Conservation (phyloP, 2,797 vertebrate species). For the Hemibagrus guttatus region DNA sequence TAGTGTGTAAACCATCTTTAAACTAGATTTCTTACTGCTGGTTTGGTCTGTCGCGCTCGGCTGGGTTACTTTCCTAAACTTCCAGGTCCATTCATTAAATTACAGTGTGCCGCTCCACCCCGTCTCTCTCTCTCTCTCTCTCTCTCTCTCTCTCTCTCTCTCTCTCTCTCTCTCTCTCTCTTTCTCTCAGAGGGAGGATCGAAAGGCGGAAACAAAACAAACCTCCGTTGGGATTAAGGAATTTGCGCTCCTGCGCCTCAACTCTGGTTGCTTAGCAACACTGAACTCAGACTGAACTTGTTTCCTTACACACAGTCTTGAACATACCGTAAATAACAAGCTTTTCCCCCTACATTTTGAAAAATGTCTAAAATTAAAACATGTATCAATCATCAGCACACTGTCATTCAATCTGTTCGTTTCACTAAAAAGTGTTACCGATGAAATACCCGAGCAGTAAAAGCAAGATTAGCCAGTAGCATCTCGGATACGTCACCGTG, state of each 20-base stretch:
- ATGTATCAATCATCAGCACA: neutral
- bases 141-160: neutral
- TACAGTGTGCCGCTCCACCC: neutral
- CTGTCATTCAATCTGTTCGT: neutral
- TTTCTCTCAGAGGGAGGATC: neutral
- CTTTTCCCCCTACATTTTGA: neutral
- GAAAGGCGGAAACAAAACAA: neutral
- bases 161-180: neutral
- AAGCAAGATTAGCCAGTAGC: neutral
- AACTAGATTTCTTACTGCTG: neutral
- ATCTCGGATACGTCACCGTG: neutral
- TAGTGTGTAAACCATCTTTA: no score
- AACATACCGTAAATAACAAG: neutral
- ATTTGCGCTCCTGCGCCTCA: neutral
- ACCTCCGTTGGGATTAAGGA: neutral
- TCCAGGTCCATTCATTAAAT: conserved; percentile 18
- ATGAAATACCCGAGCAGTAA: neutral
- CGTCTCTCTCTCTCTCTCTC: neutral
- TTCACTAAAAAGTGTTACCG: neutral
- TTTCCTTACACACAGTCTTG: neutral
- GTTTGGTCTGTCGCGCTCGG: neutral
- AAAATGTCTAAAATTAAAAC: neutral
- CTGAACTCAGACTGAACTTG: neutral
- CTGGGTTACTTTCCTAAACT: neutral
- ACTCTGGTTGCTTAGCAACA: neutral